A percentile compares a stretch with the other conserved stretches of the same genome.
phyloP scores from a whole-genome alignment of 2,888 invertebrate species.

The Busseola fusca region DNA sequence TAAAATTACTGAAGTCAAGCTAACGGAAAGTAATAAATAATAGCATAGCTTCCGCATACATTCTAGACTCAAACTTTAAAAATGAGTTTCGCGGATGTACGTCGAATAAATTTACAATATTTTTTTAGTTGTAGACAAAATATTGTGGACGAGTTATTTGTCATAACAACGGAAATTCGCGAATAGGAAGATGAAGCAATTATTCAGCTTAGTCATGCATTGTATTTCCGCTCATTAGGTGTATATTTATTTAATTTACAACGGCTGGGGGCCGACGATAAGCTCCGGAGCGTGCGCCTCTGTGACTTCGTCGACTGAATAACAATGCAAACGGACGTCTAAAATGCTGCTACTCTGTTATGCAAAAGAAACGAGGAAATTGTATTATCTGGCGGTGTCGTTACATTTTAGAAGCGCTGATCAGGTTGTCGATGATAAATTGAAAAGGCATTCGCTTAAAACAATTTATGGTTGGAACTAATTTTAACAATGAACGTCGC shows the following conservation, averaged over 20 bases:
- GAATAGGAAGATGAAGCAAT: conserved; percentile 82
- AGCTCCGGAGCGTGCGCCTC: conserved; percentile 86
- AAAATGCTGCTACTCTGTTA: conserved; percentile 79
- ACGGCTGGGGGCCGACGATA: conserved; percentile 87
- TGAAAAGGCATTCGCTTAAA: conserved; percentile 71
- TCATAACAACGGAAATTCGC: conserved; percentile 60
- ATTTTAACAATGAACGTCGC: conserved; percentile 15
- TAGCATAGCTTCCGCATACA: conserved; percentile 72
- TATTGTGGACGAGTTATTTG: conserved; percentile 23
- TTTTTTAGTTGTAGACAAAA: conserved; percentile 24
- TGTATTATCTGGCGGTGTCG: conserved; percentile 60
- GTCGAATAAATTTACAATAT: conserved; percentile 68
- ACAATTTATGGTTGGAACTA: conserved; percentile 40
- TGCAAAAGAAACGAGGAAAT: conserved; percentile 68
- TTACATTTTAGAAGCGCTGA: conserved; percentile 70
- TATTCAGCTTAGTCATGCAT: conserved; percentile 87
- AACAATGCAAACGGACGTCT: conserved; percentile 83
- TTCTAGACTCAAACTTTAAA: conserved; percentile 67
- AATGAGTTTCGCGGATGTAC: conserved; percentile 64
- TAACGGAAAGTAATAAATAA: conserved; percentile 78
- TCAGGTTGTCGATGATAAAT: conserved; percentile 65
- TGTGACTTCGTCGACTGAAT: conserved; percentile 84
- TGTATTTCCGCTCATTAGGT: conserved; percentile 88
- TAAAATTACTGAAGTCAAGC: conserved; percentile 69
- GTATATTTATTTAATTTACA: conserved; percentile 89